phyloP scores from a whole-genome alignment of 2,797 vertebrate species.

The Acanthornis magna region DNA sequence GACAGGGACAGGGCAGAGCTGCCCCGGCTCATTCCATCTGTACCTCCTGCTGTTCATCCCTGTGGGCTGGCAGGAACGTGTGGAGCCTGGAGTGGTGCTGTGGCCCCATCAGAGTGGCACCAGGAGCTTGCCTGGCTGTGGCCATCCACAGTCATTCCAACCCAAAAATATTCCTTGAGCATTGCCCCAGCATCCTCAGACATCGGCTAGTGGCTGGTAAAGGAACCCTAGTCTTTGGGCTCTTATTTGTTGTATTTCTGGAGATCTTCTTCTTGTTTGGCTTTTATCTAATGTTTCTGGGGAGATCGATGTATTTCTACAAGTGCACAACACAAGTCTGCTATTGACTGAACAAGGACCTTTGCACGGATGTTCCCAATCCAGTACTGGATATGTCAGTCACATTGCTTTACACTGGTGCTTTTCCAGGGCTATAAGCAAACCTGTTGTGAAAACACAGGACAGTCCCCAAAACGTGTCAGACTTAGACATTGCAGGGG shows the following conservation, averaged over 20 bases:
- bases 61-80: not conserved
- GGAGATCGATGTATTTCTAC: not conserved
- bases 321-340: not conserved
- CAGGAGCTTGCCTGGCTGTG: not conserved
- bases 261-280: not conserved
- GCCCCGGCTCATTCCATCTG: not conserved
- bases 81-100: fast-evolving
- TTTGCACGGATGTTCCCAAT: not conserved
- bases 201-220: fast-evolving
- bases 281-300: not conserved
- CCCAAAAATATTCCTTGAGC: not conserved
- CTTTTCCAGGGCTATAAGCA: not conserved
- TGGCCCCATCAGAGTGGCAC: not conserved
- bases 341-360: not conserved
- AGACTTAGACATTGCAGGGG: fast-evolving
- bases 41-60: not conserved
- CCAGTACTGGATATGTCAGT: not conserved
- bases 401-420: not conserved
- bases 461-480: not conserved
- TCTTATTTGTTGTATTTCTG: not conserved
- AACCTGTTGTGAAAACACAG: not conserved
- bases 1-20: not conserved
- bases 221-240: not conserved
- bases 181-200: not conserved
- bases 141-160: not conserved